A percentile compares a stretch with the other conserved stretches of the same genome.
phyloP scores from a whole-genome alignment of 2,113 vertebrate species.

The Picathartes gymnocephalus region DNA sequence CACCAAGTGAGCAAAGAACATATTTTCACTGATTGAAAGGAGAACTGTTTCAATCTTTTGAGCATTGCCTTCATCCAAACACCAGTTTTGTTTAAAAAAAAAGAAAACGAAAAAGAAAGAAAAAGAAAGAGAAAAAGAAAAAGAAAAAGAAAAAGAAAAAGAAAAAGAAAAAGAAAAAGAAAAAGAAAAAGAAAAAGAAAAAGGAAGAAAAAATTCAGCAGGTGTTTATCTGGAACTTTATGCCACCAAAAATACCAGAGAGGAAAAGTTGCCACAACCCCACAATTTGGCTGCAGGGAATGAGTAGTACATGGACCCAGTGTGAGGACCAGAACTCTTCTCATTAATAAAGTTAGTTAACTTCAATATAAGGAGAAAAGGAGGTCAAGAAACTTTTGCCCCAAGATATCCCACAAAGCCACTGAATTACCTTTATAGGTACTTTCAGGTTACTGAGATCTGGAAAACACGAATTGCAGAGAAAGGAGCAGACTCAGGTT shows the following conservation, averaged over 20 bases:
- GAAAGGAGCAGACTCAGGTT: neutral
- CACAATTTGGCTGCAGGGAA: neutral
- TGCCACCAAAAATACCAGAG: neutral
- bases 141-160: too few relatives aligned
- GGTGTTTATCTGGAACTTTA: neutral
- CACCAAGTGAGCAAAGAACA: neutral
- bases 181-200: too few relatives aligned
- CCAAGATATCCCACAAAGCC: neutral
- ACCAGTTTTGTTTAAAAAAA: neutral
- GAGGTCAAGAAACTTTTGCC: neutral
- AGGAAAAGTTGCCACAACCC: neutral
- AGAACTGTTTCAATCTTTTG: neutral
- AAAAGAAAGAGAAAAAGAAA: too few relatives aligned
- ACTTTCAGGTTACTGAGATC: neutral
- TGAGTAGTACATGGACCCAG: neutral
- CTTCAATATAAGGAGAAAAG: neutral
- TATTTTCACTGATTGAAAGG: neutral
- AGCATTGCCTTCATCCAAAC: neutral
- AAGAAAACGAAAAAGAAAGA: too few relatives aligned
- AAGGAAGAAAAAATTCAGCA: neutral
- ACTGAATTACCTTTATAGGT: neutral
- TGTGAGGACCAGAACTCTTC: neutral
- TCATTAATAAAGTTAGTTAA: neutral
- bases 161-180: too few relatives aligned
- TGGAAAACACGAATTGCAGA: neutral